Percentiles rank a stretch among this genome's conserved stretches.
These are phyloP conservation scores for Rhorus exstirpatorius DNA, from an alignment of 2,888 invertebrate species.

Conservation along the genomic window DNA sequence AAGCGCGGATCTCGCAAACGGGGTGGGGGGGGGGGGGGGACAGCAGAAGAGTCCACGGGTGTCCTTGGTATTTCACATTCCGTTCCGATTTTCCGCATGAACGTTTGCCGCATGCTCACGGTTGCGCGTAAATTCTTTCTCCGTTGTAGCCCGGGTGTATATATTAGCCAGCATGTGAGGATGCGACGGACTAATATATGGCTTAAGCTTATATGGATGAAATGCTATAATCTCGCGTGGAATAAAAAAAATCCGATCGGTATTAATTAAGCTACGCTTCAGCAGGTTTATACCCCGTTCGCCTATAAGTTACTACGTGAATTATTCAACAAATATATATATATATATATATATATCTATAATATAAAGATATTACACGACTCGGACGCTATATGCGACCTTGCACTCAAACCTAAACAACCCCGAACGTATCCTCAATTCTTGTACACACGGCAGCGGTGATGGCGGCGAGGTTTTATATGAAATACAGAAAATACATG, in stretches of 20 bases:
- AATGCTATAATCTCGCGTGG: background rate
- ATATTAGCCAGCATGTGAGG: background rate
- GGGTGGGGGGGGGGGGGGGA: too few species aligned
- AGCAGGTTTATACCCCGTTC: background rate
- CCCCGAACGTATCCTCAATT: too few species aligned
- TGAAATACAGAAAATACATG: conserved; percentile 4
- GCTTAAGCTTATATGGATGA: background rate
- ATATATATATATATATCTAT: too few species aligned
- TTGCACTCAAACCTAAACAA: too few species aligned
- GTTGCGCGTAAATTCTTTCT: conserved; percentile 72
- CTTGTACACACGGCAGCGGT: too few species aligned
- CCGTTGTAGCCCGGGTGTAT: conserved; percentile 16
- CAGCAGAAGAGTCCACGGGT: conserved; percentile 27
- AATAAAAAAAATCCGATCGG: background rate
- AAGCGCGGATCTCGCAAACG: conserved; percentile 68
- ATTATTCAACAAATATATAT: conserved; percentile 18
- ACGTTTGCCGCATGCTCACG: conserved; percentile 64
- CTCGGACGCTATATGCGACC: too few species aligned
- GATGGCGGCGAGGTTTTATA: too few species aligned
- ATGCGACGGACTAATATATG: background rate
- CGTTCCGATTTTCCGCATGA: conserved; percentile 80
- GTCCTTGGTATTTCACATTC: conserved; percentile 78
- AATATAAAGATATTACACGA: too few species aligned
- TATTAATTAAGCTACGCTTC: background rate
- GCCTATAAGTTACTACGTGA: background rate